Evolutionary conservation across 2,797 vertebrate genomes (phyloP).

Genomic region (Thalassophryne amazonica): DNA sequence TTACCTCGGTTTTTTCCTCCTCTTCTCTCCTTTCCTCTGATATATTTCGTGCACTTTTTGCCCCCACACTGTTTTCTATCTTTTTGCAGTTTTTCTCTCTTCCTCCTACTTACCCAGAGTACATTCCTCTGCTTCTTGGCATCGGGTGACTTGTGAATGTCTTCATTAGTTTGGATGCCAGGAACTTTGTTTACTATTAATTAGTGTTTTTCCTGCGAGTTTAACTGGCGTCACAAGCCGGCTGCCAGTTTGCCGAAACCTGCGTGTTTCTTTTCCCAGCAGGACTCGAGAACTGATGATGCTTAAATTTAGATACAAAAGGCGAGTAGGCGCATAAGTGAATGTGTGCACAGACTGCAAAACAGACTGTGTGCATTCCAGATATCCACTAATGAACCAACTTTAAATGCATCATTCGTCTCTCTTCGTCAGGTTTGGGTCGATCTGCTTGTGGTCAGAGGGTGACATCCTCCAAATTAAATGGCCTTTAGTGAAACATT

Average conservation of each 20-base stretch:
- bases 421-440: background rate
- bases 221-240: constrained; percentile 30
- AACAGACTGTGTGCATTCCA: background rate
- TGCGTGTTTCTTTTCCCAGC: background rate
- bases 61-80: background rate
- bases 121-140: background rate
- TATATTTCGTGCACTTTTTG: background rate
- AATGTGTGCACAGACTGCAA: background rate
- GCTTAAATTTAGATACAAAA: background rate
- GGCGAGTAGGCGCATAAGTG: background rate
- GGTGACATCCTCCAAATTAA: no score
- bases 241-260: background rate
- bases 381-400: background rate
- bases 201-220: constrained; percentile 35
- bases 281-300: constrained; percentile 1
- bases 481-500: no score
- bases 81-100: background rate
- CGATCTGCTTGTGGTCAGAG: no score
- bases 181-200: constrained; percentile 41
- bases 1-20: constrained; percentile 6
- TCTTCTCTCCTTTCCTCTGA: constrained; percentile 7
- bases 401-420: background rate
- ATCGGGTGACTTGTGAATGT: background rate
- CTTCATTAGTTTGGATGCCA: constrained; percentile 20
- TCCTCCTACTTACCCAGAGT: background rate